These are phyloP conservation scores for Drosophila varians DNA, from an alignment of 1,140 invertebrate genomes.

Conservation along the genomic window DNA sequence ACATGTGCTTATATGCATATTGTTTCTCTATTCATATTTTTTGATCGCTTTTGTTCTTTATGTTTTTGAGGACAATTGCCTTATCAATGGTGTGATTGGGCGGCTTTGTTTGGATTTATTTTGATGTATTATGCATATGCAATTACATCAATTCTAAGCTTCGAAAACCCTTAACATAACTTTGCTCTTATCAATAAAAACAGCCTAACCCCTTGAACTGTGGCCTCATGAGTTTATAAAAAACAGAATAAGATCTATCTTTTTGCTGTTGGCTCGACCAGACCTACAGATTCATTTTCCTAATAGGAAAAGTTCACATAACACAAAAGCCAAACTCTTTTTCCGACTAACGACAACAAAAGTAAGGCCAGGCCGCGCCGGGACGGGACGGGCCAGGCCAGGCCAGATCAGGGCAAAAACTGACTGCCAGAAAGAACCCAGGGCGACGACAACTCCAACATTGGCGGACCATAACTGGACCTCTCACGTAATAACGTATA, in stretches of 20 bases:
- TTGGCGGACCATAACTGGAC: constrained; percentile 76
- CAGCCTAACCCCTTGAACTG: not conserved
- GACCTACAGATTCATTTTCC: constrained; percentile 28
- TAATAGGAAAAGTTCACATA: constrained; percentile 77
- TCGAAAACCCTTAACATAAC: not conserved
- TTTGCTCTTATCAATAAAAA: not conserved
- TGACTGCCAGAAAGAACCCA: not conserved
- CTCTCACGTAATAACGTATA: constrained; percentile 81
- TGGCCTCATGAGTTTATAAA: not conserved
- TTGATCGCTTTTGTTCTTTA: constrained; percentile 32
- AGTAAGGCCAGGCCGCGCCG: constrained; percentile 13
- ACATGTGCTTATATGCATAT: constrained; percentile 22
- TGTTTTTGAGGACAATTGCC: constrained; percentile 42
- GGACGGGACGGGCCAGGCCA: too few species aligned
- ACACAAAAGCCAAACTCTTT: constrained; percentile 18
- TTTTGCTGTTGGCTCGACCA: not conserved
- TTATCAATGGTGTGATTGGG: constrained; percentile 18
- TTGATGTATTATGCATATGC: constrained; percentile 1
- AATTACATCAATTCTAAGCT: not conserved
- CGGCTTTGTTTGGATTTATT: constrained; percentile 13
- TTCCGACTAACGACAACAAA: constrained; percentile 34
- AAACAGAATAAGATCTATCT: constrained; percentile 9
- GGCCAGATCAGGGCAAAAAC: constrained; percentile 13
- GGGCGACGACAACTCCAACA: constrained; percentile 40
- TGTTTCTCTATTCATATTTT: constrained; percentile 32